phyloP scores from a whole-genome alignment of 2,888 invertebrate genomes.

The Philonicus albiceps region DNA sequence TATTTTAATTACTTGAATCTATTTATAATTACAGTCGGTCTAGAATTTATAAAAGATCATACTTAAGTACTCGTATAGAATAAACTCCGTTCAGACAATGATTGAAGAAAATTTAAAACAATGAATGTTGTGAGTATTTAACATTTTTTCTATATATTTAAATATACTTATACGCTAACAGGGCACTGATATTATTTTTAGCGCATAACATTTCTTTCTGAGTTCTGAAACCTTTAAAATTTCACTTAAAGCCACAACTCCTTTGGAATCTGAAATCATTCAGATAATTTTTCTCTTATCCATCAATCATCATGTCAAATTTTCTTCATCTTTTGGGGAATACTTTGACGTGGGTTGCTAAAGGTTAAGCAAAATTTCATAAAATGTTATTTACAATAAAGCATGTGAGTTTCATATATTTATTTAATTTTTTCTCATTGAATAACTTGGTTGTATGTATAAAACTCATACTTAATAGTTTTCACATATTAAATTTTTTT shows the following conservation, averaged over 20 bases:
- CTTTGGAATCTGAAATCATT: background rate
- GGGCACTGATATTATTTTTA: too few relatives aligned
- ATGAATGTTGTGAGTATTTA: too few relatives aligned
- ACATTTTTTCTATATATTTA: too few relatives aligned
- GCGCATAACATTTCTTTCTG: background rate
- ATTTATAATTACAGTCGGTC: too few relatives aligned
- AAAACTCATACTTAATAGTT: too few relatives aligned
- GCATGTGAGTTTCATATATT: background rate
- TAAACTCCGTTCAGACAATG: too few relatives aligned
- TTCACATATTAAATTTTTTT: too few relatives aligned
- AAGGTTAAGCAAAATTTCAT: background rate
- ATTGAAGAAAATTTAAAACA: too few relatives aligned
- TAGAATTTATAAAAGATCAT: too few relatives aligned
- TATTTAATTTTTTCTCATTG: background rate
- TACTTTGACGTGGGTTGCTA: background rate
- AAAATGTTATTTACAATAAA: background rate
- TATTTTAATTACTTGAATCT: too few relatives aligned
- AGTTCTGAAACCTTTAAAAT: background rate
- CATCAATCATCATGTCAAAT: background rate
- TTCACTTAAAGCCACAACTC: background rate
- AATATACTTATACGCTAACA: too few relatives aligned
- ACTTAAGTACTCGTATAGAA: too few relatives aligned
- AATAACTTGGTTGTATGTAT: background rate
- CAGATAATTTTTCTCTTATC: background rate
- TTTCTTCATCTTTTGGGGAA: background rate